Evolutionary conservation across 2,888 invertebrate species (phyloP).

Genomic region (Drosophila mettleri): DNA sequence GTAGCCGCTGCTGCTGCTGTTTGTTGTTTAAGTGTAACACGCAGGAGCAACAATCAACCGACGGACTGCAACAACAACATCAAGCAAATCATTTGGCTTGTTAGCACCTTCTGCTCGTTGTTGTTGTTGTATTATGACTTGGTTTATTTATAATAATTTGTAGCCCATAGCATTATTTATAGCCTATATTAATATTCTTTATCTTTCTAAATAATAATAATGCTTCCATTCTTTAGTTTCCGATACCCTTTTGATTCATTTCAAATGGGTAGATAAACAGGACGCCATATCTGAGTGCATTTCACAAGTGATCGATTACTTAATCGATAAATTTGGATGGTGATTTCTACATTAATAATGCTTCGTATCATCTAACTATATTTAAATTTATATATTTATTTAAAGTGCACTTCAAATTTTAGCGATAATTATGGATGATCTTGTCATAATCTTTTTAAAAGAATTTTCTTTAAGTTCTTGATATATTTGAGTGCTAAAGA

Average conservation of each 20-base stretch:
- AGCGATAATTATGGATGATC: too few relatives aligned
- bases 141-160: constrained; percentile 75
- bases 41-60: constrained; percentile 49
- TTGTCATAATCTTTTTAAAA: too few relatives aligned
- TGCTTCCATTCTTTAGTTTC: constrained; percentile 38
- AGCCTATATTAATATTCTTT: constrained; percentile 83
- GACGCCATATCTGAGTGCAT: neutral
- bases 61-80: constrained; percentile 32
- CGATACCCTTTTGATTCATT: neutral
- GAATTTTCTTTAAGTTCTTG: too few relatives aligned
- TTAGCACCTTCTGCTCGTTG: constrained; percentile 63
- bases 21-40: constrained; percentile 65
- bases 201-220: constrained; percentile 80
- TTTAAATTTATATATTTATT: too few relatives aligned
- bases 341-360: too few relatives aligned
- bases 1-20: constrained; percentile 40
- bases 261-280: neutral
- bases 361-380: too few relatives aligned
- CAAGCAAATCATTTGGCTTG: constrained; percentile 63
- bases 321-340: neutral
- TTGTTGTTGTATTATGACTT: constrained; percentile 61
- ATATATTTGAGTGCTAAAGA: too few relatives aligned
- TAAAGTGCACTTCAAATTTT: too few relatives aligned
- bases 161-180: constrained; percentile 81
- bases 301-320: neutral